These are phyloP conservation scores for Rhinoptilus africanus DNA, from an alignment of 2,113 vertebrate genomes.

Conservation along the genomic window DNA sequence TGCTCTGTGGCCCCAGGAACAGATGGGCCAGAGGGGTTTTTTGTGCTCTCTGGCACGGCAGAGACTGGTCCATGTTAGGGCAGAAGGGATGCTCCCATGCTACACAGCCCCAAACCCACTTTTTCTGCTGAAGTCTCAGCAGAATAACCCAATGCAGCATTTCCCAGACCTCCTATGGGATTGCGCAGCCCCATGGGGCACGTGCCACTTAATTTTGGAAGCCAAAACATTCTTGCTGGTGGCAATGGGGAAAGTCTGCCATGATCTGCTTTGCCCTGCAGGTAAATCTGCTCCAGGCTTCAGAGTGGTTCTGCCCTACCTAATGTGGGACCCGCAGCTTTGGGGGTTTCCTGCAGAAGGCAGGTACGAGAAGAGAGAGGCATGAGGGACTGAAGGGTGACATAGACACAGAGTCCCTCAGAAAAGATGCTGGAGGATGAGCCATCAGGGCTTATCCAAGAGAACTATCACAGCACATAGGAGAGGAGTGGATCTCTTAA, in stretches of 20 bases:
- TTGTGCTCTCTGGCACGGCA: not conserved
- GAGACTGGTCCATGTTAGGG: not conserved
- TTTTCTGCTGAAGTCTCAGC: not conserved
- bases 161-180: not conserved
- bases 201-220: not conserved
- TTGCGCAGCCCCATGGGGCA: not conserved
- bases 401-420: not conserved
- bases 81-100: not conserved
- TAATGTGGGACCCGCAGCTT: not conserved
- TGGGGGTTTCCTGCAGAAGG: not conserved
- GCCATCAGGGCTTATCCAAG: not conserved
- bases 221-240: not conserved
- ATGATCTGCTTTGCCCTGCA: not conserved
- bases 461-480: not conserved
- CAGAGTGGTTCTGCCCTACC: not conserved
- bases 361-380: not conserved
- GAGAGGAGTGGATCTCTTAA: not conserved
- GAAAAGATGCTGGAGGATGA: not conserved
- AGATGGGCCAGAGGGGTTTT: not conserved
- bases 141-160: not conserved
- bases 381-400: not conserved
- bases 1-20: not conserved
- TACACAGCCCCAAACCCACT: accelerated
- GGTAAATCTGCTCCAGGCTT: not conserved
- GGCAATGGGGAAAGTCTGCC: not conserved